These are phyloP conservation scores for Mobula birostris DNA, from an alignment of 2,113 vertebrate species.

Conservation along the genomic window DNA sequence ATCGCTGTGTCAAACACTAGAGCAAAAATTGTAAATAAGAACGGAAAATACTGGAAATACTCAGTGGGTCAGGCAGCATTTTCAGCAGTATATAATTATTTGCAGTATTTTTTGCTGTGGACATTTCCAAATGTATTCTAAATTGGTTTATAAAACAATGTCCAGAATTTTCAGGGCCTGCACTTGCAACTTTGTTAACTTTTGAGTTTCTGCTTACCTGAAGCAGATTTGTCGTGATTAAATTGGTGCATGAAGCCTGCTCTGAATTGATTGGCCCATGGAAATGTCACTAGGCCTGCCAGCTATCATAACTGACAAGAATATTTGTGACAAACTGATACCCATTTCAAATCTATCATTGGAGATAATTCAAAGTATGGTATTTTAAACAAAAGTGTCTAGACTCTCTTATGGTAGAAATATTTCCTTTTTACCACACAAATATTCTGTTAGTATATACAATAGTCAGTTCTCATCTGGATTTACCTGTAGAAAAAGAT, in stretches of 20 bases:
- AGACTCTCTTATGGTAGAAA: background rate
- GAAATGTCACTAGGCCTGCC: background rate
- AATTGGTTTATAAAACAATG: too few species aligned
- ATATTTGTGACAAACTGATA: background rate
- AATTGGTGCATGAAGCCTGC: background rate
- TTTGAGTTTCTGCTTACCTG: too few species aligned
- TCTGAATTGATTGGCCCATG: background rate
- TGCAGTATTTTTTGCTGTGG: background rate
- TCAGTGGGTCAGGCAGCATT: background rate
- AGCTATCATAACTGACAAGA: background rate
- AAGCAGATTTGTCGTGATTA: too few species aligned
- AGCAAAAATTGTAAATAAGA: too few species aligned
- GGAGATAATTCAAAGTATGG: background rate
- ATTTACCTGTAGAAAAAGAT: constrained; percentile 24
- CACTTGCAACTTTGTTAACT: too few species aligned
- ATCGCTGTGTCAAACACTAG: background rate
- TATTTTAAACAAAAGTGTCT: background rate
- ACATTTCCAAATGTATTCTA: background rate
- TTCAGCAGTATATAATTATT: background rate
- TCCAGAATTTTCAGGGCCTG: too few species aligned
- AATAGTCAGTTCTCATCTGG: background rate
- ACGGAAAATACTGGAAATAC: background rate
- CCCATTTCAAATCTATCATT: background rate
- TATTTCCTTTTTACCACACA: background rate
- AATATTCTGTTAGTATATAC: background rate